A percentile compares a stretch with the other conserved stretches of the same genome.
phyloP scores from a whole-genome alignment of 64 coral and sea anemone genomes.

The Cladopsammia gracilis region DNA sequence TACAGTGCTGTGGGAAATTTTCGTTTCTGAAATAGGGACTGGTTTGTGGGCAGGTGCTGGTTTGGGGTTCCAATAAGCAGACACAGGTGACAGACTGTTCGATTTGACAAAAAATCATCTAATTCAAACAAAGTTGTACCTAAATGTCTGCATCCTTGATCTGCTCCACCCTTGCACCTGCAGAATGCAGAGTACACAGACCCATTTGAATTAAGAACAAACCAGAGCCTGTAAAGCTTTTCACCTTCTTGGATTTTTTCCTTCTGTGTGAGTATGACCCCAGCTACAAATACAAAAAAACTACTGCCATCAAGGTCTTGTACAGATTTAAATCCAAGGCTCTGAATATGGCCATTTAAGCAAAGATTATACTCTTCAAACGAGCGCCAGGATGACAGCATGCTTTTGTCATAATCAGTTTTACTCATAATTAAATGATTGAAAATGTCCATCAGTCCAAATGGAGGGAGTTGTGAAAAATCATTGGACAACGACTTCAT shows the following conservation, averaged over 20 bases:
- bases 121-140: slow-evolving; percentile 68
- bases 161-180: slow-evolving; percentile 75
- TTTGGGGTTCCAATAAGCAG: slow-evolving; percentile 83
- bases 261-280: slow-evolving; percentile 70
- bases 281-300: slow-evolving; percentile 66
- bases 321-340: slow-evolving; percentile 46
- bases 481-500: slow-evolving; percentile 64
- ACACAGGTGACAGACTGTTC: slow-evolving; percentile 72
- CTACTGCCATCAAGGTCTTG: slow-evolving; percentile 60
- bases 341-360: slow-evolving; percentile 59
- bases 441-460: slow-evolving; percentile 73
- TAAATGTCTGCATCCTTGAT: slow-evolving; percentile 81
- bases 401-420: slow-evolving; percentile 76
- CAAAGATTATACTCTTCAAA: slow-evolving; percentile 85
- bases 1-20: slow-evolving; percentile 31
- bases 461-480: slow-evolving; percentile 41
- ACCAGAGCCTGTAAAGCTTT: slow-evolving; percentile 70
- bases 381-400: slow-evolving; percentile 79
- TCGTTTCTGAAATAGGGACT: slow-evolving; percentile 65
- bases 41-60: slow-evolving; percentile 67
- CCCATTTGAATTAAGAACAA: slow-evolving; percentile 62
- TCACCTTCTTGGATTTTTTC: slow-evolving; percentile 72
- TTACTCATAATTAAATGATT: slow-evolving; percentile 75
- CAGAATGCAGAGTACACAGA: slow-evolving; percentile 81
- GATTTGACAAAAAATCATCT: slow-evolving; percentile 72